Evolutionary conservation across 2,113 vertebrate genomes (phyloP).

Genomic region (Stercorarius parasiticus): DNA sequence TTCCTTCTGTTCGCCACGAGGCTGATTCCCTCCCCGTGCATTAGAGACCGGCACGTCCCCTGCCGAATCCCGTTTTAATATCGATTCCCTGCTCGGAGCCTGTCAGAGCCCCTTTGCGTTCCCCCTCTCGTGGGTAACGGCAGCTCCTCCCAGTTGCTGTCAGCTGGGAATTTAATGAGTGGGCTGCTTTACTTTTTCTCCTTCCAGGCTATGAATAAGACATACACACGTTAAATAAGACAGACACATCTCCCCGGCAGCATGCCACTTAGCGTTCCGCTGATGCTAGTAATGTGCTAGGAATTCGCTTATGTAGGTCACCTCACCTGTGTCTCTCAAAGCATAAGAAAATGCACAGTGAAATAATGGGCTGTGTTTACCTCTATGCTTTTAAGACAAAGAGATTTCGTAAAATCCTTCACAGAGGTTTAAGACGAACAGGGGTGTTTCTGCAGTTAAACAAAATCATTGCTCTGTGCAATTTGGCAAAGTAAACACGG

Average conservation of each 20-base stretch:
- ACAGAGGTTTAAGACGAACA: not conserved
- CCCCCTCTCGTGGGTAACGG: not conserved
- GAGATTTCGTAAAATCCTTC: not conserved
- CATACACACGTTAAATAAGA: not conserved
- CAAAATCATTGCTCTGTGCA: not conserved
- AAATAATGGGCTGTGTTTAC: not conserved
- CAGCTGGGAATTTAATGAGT: not conserved
- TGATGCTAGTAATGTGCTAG: not conserved
- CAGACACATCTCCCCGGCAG: not conserved
- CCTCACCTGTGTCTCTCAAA: not conserved
- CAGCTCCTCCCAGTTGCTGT: not conserved
- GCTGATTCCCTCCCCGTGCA: not conserved
- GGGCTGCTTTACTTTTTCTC: not conserved
- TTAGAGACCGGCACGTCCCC: not conserved
- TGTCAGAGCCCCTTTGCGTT: not conserved
- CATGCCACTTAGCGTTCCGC: not conserved
- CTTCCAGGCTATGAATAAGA: conserved; percentile 40
- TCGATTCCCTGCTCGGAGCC: not conserved
- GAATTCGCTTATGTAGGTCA: not conserved
- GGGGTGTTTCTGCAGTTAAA: not conserved
- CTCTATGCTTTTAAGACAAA: not conserved
- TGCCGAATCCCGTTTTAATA: not conserved
- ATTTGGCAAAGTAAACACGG: not conserved
- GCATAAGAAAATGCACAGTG: not conserved
- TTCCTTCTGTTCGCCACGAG: not conserved